Evolutionary conservation across 1,140 invertebrate species (phyloP).

Genomic region (Drosophila pruinosa): DNA sequence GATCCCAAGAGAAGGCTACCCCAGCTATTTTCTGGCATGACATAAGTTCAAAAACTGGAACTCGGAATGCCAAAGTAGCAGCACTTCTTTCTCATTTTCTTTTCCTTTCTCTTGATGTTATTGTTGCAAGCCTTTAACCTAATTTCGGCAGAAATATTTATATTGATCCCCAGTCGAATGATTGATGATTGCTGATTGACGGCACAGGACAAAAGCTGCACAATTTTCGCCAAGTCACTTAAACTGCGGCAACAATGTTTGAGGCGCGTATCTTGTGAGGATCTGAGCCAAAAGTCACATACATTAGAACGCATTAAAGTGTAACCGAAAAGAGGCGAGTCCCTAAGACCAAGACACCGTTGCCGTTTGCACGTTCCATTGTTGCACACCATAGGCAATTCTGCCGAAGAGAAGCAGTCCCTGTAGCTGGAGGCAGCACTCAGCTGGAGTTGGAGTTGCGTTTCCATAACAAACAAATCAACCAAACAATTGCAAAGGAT

Average conservation of each 20-base stretch:
- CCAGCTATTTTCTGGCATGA: conserved; percentile 56
- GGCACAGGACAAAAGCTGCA: conserved; percentile 45
- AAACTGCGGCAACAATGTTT: conserved; percentile 53
- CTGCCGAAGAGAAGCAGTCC: conserved; percentile 18
- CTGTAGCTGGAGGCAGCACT: neutral
- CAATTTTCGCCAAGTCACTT: conserved; percentile 70
- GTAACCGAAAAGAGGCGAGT: conserved; percentile 70
- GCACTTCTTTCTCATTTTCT: neutral
- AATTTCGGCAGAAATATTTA: conserved; percentile 79
- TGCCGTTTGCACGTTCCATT: conserved; percentile 45
- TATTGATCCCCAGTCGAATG: conserved; percentile 65
- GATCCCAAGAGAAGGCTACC: conserved; percentile 14
- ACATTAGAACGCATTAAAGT: conserved; percentile 82
- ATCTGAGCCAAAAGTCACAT: conserved; percentile 76
- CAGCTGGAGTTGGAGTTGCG: conserved; percentile 6
- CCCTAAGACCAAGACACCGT: conserved; percentile 11
- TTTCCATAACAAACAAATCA: conserved; percentile 74
- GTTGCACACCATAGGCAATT: conserved; percentile 44
- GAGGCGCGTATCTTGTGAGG: conserved; percentile 31
- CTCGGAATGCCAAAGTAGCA: conserved; percentile 17
- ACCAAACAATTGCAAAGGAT: conserved; percentile 77
- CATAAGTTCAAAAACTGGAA: conserved; percentile 61
- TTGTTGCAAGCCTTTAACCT: conserved; percentile 66
- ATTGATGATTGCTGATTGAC: conserved; percentile 66
- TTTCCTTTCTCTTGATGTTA: neutral